Conservation (phyloP, 2,113 vertebrate genomes). For the Thalassoma bifasciatum region DNA sequence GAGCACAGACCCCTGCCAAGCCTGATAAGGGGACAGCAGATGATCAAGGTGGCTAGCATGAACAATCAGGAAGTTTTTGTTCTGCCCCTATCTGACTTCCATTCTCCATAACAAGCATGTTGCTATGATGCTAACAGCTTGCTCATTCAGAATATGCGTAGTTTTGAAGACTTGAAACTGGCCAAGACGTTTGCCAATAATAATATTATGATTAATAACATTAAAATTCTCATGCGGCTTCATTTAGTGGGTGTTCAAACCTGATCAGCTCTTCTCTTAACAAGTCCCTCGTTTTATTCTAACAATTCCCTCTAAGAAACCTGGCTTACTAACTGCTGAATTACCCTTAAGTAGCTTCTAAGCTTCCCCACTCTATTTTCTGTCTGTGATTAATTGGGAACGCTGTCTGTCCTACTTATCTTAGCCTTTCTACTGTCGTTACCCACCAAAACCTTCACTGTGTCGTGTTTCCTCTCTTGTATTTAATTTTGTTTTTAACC, state of each 20-base stretch:
- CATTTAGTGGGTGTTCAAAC: not conserved
- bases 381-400: slow-evolving; percentile 25
- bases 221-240: slow-evolving; percentile 11
- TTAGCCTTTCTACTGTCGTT: slow-evolving; percentile 26
- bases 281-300: slow-evolving; percentile 6
- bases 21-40: slow-evolving; percentile 86
- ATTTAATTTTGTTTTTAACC: slow-evolving; percentile 49
- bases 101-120: slow-evolving; percentile 66
- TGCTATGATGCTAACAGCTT: slow-evolving; percentile 35
- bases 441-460: slow-evolving; percentile 22
- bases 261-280: not conserved
- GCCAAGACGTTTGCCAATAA: slow-evolving; percentile 28
- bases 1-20: slow-evolving; percentile 79
- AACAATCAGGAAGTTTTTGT: slow-evolving; percentile 46
- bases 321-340: slow-evolving; percentile 5
- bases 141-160: slow-evolving; percentile 23
- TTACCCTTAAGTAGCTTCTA: slow-evolving; percentile 6
- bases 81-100: slow-evolving; percentile 24
- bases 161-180: slow-evolving; percentile 7
- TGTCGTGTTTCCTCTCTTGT: slow-evolving; percentile 28
- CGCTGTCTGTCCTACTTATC: slow-evolving; percentile 10
- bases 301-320: not conserved
- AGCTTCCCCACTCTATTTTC: slow-evolving; percentile 12
- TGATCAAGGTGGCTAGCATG: slow-evolving; percentile 88
- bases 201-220: too few species aligned